Base-by-base conservation (phyloP, 2,888 invertebrate species). In the Rhingia campestris region DNA sequence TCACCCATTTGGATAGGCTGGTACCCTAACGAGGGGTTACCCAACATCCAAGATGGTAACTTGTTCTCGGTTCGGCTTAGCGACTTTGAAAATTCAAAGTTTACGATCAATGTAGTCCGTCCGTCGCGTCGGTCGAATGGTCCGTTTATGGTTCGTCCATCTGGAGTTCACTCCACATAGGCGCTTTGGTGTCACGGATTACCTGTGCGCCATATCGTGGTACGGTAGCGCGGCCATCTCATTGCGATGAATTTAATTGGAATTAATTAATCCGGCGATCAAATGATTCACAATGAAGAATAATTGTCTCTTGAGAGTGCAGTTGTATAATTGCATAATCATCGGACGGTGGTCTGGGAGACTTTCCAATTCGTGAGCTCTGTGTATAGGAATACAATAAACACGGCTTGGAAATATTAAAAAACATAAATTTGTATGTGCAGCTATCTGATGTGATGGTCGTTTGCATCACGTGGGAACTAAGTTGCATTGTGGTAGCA, bases 21-120 rank as follows among this genome's bases (percentile, higher is more conserved):
- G 22, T 47, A 37, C 33, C 22, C 22, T 47, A 64, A 77, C 64
- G 77, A 77, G 64, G 63, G 49, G 10, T 58, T 64, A 72, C 37
- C 51, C 47, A 66, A 67, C 67, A n/a, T 41, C 33, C 37, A n/a
- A 59, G 30, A 70, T 76, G 70, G 76, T 41, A 66, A 81, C 81
- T 70, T 53, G 81, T 81, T 81, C 76, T 76, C 45, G 30, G 64
- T 51, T 59, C 39, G 6, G 51, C 45, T 33, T 41, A 56, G 59
- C 81, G 85, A 86, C 86, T 79, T 81, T 86, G 81, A 86, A 87
- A 86, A 79, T 77, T 74, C 69, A 86, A 86, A 86, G 87, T 87
- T 87, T 80, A 86, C 66, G 86, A 81, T 86, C 85, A 86, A 64
- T 67, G 80, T 53, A 72, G 63, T 39, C 7, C 43, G 9, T 51